phyloP scores from a whole-genome alignment of 2,797 vertebrate species.

The Alauda arvensis region DNA sequence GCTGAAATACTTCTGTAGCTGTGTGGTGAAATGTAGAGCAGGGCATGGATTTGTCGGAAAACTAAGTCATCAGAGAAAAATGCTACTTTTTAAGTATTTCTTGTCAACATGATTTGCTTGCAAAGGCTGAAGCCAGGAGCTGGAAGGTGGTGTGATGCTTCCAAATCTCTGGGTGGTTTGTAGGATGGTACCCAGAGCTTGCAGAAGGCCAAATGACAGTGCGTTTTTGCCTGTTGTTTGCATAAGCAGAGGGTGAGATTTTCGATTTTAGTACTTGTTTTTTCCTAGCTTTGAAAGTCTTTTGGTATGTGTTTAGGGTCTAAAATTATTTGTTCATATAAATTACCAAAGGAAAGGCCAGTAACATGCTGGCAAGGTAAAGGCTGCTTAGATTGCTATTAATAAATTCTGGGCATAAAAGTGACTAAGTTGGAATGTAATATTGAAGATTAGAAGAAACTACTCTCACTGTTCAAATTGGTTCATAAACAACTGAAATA shows the following conservation, averaged over 20 bases:
- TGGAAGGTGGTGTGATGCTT: background rate
- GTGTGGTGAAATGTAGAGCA: background rate
- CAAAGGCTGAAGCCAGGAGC: background rate
- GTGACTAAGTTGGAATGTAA: background rate
- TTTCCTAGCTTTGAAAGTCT: background rate
- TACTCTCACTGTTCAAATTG: background rate
- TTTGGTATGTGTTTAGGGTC: background rate
- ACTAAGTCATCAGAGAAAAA: background rate
- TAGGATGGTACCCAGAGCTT: background rate
- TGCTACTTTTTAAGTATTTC: background rate
- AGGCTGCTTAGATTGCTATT: background rate
- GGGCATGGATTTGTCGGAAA: background rate
- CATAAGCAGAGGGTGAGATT: background rate
- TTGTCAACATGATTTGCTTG: background rate
- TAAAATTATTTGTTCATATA: background rate
- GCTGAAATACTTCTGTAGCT: background rate
- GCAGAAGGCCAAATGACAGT: background rate
- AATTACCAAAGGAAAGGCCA: background rate
- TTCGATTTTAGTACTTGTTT: background rate
- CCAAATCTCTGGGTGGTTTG: background rate
- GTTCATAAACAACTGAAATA: background rate
- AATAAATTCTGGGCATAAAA: constrained; percentile 13
- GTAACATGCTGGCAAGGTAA: background rate
- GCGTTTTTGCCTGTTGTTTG: constrained; percentile 2
- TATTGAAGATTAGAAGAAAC: background rate